Evolutionary conservation across 2,113 vertebrate genomes (phyloP).

Genomic region (Fregetta grallaria): DNA sequence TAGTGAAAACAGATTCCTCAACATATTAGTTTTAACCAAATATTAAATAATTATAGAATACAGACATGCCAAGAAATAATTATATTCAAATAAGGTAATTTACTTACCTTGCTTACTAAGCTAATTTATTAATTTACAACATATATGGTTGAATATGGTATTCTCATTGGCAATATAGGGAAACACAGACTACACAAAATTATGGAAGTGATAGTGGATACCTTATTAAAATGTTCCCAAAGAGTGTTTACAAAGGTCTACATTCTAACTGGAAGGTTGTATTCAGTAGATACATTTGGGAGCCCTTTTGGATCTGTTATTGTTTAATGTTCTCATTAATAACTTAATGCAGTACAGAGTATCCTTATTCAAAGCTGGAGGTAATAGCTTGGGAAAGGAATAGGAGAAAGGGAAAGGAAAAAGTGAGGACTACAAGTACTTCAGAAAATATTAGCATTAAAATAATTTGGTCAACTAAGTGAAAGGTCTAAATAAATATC

Average conservation of each 20-base stretch:
- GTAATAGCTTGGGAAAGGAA: background rate
- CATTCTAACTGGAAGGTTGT: background rate
- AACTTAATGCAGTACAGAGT: background rate
- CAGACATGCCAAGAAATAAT: background rate
- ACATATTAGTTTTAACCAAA: background rate
- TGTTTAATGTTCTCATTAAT: background rate
- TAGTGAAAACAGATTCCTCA: background rate
- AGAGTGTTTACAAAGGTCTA: background rate
- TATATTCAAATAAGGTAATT: background rate
- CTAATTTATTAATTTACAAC: background rate
- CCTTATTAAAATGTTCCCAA: background rate
- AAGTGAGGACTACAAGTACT: background rate
- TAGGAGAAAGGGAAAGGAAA: background rate
- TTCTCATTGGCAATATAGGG: background rate
- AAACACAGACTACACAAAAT: background rate
- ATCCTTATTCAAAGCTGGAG: background rate
- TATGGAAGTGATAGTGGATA: background rate
- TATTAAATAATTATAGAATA: background rate
- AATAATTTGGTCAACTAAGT: background rate
- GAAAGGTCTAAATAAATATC: background rate
- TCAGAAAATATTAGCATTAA: background rate
- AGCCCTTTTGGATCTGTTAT: background rate
- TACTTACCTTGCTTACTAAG: background rate
- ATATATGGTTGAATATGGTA: rapidly evolving
- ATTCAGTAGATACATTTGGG: background rate